phyloP scores from a whole-genome alignment of 2,888 invertebrate species.

The Omphaloscelis lunosa region DNA sequence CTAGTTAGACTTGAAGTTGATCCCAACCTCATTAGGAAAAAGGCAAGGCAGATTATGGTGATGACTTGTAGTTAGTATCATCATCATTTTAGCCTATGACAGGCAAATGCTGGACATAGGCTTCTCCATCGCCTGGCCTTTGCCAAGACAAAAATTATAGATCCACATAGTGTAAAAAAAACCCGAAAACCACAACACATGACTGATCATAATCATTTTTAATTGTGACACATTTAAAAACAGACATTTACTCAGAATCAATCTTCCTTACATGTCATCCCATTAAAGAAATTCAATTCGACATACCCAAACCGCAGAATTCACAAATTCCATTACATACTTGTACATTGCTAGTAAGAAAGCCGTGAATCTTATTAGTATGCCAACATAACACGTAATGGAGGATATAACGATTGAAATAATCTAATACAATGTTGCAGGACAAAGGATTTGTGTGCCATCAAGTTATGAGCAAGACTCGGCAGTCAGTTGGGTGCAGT shows the following conservation, averaged over 20 bases:
- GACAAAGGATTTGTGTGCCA: slow-evolving; percentile 81
- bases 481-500: slow-evolving; percentile 86
- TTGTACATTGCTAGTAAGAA: slow-evolving; percentile 42
- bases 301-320: background rate
- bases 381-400: slow-evolving; percentile 53
- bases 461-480: slow-evolving; percentile 84
- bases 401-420: slow-evolving; percentile 63
- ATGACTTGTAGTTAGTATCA: background rate
- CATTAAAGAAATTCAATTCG: background rate
- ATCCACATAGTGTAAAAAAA: too few species aligned
- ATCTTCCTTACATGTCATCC: background rate
- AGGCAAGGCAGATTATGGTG: background rate
- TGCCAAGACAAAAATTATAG: too few species aligned
- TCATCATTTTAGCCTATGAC: background rate
- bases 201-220: too few species aligned
- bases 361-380: slow-evolving; percentile 53
- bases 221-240: too few species aligned
- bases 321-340: background rate
- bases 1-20: background rate
- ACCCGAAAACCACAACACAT: too few species aligned
- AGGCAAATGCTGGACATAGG: background rate
- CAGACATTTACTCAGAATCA: too few species aligned
- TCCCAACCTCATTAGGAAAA: background rate
- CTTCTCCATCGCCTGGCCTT: too few species aligned
- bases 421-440: slow-evolving; percentile 80